Conservation (phyloP, 2,888 invertebrate genomes). For the Eupeodes luniger region DNA sequence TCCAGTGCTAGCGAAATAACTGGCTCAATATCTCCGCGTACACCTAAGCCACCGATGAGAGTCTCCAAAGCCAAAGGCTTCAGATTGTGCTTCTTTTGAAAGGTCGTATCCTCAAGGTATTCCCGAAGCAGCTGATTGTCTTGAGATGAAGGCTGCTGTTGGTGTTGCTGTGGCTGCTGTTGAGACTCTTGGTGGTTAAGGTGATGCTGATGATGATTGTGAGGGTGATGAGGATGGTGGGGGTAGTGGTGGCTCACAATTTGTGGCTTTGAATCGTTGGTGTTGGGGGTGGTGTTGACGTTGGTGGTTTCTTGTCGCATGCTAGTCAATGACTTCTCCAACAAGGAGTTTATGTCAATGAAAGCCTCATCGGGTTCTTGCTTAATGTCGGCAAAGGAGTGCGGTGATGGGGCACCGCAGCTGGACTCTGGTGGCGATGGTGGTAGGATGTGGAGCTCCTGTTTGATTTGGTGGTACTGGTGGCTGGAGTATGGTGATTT, state of each 20-base stretch:
- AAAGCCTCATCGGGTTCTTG: slow-evolving; percentile 82
- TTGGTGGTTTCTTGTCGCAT: slow-evolving; percentile 63
- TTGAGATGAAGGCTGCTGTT: slow-evolving; percentile 79
- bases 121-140: slow-evolving; percentile 92
- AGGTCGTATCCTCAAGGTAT: slow-evolving; percentile 92
- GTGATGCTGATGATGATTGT: slow-evolving; percentile 53
- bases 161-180: slow-evolving; percentile 55
- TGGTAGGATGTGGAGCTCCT: slow-evolving; percentile 85
- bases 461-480: slow-evolving; percentile 80
- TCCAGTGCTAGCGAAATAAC: slow-evolving; percentile 94
- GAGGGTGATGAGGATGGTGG: slow-evolving; percentile 77
- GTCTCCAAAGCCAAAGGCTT: slow-evolving; percentile 90
- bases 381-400: slow-evolving; percentile 83
- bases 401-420: slow-evolving; percentile 85
- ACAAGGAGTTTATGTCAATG: slow-evolving; percentile 82
- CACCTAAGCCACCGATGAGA: slow-evolving; percentile 85
- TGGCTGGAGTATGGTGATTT: slow-evolving; percentile 58
- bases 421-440: slow-evolving; percentile 87
- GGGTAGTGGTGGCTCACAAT: slow-evolving; percentile 74
- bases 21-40: slow-evolving; percentile 91
- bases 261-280: slow-evolving; percentile 66
- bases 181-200: slow-evolving; percentile 68
- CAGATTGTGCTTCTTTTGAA: slow-evolving; percentile 93
- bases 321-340: slow-evolving; percentile 78
- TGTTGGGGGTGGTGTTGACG: slow-evolving; percentile 35